Conservation (phyloP, 2,113 vertebrate species). For the Ophiodon elongatus region DNA sequence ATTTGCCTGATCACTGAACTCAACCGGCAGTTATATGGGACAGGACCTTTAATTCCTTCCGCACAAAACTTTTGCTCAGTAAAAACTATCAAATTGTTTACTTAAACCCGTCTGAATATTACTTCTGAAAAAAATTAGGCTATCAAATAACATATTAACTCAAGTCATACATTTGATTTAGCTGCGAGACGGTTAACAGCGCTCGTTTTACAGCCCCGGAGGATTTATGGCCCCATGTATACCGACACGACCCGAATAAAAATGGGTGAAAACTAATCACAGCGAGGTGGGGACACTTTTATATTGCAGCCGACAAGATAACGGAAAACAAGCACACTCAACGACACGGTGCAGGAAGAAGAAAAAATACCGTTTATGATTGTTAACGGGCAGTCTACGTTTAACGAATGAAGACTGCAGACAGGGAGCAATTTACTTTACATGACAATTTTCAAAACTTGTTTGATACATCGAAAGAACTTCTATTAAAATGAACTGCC, state of each 20-base stretch:
- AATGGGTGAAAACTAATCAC: not conserved
- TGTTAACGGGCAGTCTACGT: too few species aligned
- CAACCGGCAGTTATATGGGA: not conserved
- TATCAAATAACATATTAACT: not conserved
- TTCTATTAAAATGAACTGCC: not conserved
- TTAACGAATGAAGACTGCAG: not conserved
- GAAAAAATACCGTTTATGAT: not conserved
- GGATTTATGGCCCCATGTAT: not conserved
- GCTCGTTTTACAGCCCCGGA: not conserved
- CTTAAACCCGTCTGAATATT: not conserved
- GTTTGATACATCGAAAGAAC: not conserved
- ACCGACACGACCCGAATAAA: not conserved
- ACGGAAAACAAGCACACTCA: not conserved
- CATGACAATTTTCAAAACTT: too few species aligned
- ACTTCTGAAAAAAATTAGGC: not conserved
- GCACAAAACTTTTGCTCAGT: not conserved
- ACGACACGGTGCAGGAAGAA: not conserved
- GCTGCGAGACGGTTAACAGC: not conserved
- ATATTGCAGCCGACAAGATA: not conserved
- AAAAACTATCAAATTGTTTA: not conserved
- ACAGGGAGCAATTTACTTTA: too few species aligned
- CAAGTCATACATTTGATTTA: not conserved
- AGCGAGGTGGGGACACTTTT: not conserved
- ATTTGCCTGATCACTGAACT: not conserved
- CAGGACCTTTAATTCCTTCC: not conserved